phyloP scores from a whole-genome alignment of 1,140 invertebrate genomes.

The Grapholita molesta region DNA sequence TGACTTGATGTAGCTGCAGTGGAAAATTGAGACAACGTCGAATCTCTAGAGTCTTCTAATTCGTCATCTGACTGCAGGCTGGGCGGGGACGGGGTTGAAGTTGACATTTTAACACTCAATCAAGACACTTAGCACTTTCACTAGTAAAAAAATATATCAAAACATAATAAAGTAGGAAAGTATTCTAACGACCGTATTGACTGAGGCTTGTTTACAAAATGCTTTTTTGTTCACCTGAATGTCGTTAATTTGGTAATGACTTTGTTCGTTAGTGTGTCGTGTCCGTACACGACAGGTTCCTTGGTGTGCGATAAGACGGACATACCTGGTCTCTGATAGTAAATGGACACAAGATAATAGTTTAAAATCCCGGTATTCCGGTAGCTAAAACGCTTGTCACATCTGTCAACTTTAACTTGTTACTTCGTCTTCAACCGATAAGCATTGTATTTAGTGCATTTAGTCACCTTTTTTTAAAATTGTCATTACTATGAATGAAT shows the following conservation, averaged over 20 bases:
- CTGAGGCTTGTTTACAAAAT: constrained; percentile 73
- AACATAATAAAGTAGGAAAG: constrained; percentile 34
- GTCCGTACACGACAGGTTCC: constrained; percentile 47
- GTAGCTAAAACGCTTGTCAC: constrained; percentile 64
- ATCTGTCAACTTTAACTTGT: not conserved
- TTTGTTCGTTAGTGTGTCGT: constrained; percentile 62
- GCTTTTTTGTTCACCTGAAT: constrained; percentile 69
- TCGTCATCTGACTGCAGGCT: constrained; percentile 46
- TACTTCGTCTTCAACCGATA: not conserved
- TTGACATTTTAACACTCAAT: constrained; percentile 43
- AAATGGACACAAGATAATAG: constrained; percentile 54
- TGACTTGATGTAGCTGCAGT: constrained; percentile 25
- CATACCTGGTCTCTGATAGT: constrained; percentile 69
- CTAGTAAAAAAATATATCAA: not conserved
- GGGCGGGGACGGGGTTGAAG: constrained; percentile 43
- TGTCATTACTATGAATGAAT: too few relatives aligned
- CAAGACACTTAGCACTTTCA: constrained; percentile 18
- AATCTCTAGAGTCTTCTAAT: constrained; percentile 50
- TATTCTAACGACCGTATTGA: constrained; percentile 52
- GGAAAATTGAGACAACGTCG: constrained; percentile 48
- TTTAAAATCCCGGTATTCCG: constrained; percentile 58
- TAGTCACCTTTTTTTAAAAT: not conserved
- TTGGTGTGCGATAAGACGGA: constrained; percentile 70
- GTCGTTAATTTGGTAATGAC: constrained; percentile 75
- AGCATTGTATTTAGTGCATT: not conserved